Evolutionary conservation across 2,888 invertebrate genomes (phyloP), one percentile per base, ranked within the genome.

Genomic region (Achlya flavicornis): DNA sequence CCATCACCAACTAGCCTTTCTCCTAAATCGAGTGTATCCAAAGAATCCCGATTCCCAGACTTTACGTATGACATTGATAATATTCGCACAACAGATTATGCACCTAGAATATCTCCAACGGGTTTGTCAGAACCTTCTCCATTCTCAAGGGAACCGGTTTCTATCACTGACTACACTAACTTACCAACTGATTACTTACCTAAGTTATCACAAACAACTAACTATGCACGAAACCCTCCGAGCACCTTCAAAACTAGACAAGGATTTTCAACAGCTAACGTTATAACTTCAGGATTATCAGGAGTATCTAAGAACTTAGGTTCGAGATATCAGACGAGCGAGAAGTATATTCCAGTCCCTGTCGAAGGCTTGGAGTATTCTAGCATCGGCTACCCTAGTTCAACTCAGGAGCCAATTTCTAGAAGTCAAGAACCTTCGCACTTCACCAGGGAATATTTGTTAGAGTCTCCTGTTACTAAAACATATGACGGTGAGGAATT

Each of bases 381-480:
- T 2, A 87, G 89, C 6, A 80, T 81, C 62, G 85, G 84, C 10
- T 88, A 88, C 69, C 75, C 85, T 59, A 82, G 85, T 48, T 70
- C 80, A 16, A 83, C 16, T 16, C 58, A 33, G 10, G 60, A 41
- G 19, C 12, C 41, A 10, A 26, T 16, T 11, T 60, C 60, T 16
- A 60, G 43, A 19, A 60, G 83, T 67, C 89, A 83, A 66, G 91
- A 92, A 57, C 91, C 93, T 11, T 79, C 90, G 43, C 87, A 87
- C 73, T 92, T 89, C 75, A 93, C 93, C 41, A 89, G 92, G 68
- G 93, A 93, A 74, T 93, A 93, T 74, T 81, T 93, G 35, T 72
- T 93, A 76, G 93, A 92, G 67, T 92, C 93, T 1, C 93, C 93
- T 11, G 85, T 92, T 11, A 93, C 93, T 19, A 93, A 90, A 67